Base-by-base conservation (phyloP, 35 echinoderm and acorn worm genomes). In the Lytechinus pictus region DNA sequence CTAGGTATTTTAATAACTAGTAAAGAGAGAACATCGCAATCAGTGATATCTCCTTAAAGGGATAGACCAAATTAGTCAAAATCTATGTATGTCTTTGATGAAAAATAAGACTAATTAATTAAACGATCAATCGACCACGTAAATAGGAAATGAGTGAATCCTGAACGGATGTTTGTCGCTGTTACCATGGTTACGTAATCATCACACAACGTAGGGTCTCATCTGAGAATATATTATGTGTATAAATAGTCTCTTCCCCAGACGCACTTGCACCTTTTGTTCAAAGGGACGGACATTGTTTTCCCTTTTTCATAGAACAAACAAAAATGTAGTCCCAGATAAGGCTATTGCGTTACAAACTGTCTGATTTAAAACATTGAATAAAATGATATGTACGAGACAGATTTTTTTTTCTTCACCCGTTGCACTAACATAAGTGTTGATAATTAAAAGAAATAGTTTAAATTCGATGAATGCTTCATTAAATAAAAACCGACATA, bases 1-100 rank as follows among this genome's bases (percentile, higher is more conserved):
- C 54, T 93, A 93, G 92, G 53, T 93, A 5, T 93, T 6, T 21
- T 93, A 93, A 57, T 93, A 93, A 57, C 92, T 93, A 93, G 33
- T 44, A 44, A 44, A 53, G 27, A 93, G 51, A 93, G 56, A 93
- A 54, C 52, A 55, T 24, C 14, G 52, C 27, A 5, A 16, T 54
- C 33, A 44, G 52, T 57, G 53, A 33, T 55, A 9, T 28, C 92
- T 27, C 92, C 28, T 55, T 11, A 24, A 57, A 93, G 55, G 92
- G 27, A 54, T 90, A 21, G 52, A 27, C 92, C 53, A 55, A 93
- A 93, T 16, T 54, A 93, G 14, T 57, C 55, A 93, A 93, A 53
- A 54, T 55, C 29, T 93, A 93, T 54, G 55, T 28, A 27, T 27
- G 92, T 21, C 33, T 55, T 57, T 57, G 54, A 93, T 27, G 55